Evolutionary conservation across 37 sponge, comb jelly and placozoan species (phyloP).

Genomic region (Cliona cf. orientalis): DNA sequence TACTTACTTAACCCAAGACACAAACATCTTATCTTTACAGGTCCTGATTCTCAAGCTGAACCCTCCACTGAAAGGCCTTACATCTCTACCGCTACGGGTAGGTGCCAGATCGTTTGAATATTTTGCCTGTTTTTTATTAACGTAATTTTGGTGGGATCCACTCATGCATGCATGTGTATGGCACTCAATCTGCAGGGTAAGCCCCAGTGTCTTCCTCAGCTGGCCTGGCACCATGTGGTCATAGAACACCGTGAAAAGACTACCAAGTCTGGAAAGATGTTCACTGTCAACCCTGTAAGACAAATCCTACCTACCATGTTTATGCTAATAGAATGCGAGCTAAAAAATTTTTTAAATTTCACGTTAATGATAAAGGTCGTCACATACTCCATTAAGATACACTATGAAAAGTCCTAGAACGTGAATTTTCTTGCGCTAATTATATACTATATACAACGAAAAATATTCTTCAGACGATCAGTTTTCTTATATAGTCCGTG

Average conservation of each 20-base stretch:
- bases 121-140: not conserved
- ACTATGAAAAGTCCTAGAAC: no score
- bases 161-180: no score
- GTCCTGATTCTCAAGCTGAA: conserved; percentile 44
- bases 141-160: not conserved
- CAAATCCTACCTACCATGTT: no score
- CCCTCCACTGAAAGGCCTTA: conserved; percentile 44
- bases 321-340: no score
- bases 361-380: no score
- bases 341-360: not conserved
- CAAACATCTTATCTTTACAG: conserved; percentile 5
- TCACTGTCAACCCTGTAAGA: conserved; percentile 34
- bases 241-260: conserved; percentile 28
- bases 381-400: no score
- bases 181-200: conserved; percentile 55
- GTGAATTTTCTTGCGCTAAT: no score
- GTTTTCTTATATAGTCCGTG: no score
- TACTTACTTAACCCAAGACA: no score
- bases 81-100: conserved; percentile 48
- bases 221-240: conserved; percentile 71
- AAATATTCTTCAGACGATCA: no score
- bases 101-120: not conserved
- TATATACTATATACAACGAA: no score
- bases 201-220: conserved; percentile 62
- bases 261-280: conserved; percentile 4